Evolutionary conservation across 2,113 vertebrate genomes (phyloP).

Genomic region (Carassius gibelio): DNA sequence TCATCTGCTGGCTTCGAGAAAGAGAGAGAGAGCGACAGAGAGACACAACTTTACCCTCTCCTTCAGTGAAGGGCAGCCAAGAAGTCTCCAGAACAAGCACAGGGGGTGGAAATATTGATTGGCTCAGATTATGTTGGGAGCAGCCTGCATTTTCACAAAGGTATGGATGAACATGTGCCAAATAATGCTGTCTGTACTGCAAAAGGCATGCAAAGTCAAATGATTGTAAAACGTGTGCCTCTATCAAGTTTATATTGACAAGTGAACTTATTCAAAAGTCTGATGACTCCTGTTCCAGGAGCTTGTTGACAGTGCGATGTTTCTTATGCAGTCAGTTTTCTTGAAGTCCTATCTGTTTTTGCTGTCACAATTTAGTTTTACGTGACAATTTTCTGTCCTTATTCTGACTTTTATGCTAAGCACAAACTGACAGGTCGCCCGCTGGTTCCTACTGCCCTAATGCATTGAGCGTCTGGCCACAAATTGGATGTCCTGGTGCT

Average conservation of each 20-base stretch:
- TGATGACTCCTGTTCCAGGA: not conserved
- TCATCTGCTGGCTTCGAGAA: constrained; percentile 30
- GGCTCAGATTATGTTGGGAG: constrained; percentile 34
- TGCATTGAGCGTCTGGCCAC: not conserved
- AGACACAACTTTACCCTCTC: constrained; percentile 61
- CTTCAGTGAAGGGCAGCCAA: constrained; percentile 70
- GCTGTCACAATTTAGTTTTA: not conserved
- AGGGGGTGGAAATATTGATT: constrained; percentile 46
- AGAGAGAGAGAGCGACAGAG: constrained; percentile 19
- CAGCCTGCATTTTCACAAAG: constrained; percentile 39
- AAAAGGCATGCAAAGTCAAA: constrained; percentile 3
- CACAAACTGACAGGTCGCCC: not conserved
- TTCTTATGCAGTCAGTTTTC: not conserved
- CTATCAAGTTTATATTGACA: not conserved
- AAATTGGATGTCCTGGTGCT: constrained; percentile 21
- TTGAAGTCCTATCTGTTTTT: not conserved
- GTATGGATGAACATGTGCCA: constrained; percentile 27
- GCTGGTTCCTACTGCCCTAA: not conserved
- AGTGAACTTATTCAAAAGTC: no score
- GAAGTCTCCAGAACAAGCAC: constrained; percentile 33
- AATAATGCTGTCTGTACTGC: constrained; percentile 17
- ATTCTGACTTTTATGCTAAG: not conserved
- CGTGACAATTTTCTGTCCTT: not conserved
- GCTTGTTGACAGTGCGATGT: not conserved
- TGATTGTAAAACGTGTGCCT: not conserved